Conservation (phyloP, 2,888 invertebrate genomes). For the Chymomyza caudatula region DNA sequence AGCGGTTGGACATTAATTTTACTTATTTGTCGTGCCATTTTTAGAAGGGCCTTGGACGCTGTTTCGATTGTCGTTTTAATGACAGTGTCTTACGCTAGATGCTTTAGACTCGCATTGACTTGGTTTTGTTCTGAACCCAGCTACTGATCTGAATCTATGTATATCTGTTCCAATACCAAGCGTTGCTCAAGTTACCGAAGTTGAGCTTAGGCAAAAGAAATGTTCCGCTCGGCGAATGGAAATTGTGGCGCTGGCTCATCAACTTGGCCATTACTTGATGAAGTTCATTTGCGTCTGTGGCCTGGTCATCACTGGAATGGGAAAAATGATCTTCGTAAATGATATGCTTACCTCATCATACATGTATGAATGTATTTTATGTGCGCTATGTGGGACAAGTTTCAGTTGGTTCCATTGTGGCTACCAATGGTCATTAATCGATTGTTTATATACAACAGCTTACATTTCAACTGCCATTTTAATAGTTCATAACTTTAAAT, state of each 20-base stretch:
- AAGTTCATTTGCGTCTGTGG: constrained; percentile 59
- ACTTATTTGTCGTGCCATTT: constrained; percentile 10
- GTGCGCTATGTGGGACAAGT: constrained; percentile 49
- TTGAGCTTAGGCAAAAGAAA: background rate
- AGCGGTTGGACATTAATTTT: background rate
- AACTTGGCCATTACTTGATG: constrained; percentile 66
- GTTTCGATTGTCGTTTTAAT: constrained; percentile 47
- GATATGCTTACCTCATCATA: constrained; percentile 11
- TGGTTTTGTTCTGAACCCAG: constrained; percentile 57
- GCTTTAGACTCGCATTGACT: constrained; percentile 18
- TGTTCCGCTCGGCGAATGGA: background rate
- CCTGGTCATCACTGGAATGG: constrained; percentile 22
- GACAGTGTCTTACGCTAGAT: constrained; percentile 46
- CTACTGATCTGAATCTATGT: constrained; percentile 66
- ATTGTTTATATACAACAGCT: constrained; percentile 37
- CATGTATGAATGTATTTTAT: background rate
- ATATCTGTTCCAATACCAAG: background rate
- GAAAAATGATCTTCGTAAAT: constrained; percentile 56
- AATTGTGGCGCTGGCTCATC: constrained; percentile 58
- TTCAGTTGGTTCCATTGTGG: constrained; percentile 32
- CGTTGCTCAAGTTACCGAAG: constrained; percentile 59
- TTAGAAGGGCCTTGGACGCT: constrained; percentile 49
- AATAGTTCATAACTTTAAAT: constrained; percentile 45
- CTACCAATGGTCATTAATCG: constrained; percentile 43
- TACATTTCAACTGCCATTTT: constrained; percentile 54